phyloP scores from a whole-genome alignment of 2,797 vertebrate species.

The Percopsis omiscomaycus region DNA sequence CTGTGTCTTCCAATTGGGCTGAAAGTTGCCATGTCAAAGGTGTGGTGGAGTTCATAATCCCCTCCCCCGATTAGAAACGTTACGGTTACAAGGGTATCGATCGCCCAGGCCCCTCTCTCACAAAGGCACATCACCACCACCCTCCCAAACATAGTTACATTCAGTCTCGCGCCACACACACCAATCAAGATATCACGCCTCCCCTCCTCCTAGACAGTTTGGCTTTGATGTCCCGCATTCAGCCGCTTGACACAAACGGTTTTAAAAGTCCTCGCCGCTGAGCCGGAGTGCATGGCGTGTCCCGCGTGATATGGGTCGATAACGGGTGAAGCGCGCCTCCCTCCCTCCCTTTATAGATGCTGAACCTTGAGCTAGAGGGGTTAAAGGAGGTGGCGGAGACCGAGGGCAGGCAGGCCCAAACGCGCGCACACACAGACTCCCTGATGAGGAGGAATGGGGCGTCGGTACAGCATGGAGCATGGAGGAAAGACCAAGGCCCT shows the following conservation, averaged over 20 bases:
- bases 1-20: neutral
- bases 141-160: neutral
- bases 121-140: neutral
- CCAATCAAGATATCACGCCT: slow-evolving; percentile 31
- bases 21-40: slow-evolving; percentile 9
- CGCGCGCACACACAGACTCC: slow-evolving; percentile 52
- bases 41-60: slow-evolving; percentile 29
- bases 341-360: slow-evolving; percentile 53
- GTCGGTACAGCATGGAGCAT: slow-evolving; percentile 4
- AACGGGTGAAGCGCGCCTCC: slow-evolving; percentile 48
- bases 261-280: slow-evolving; percentile 57
- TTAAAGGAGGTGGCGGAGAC: slow-evolving; percentile 69
- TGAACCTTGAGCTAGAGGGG: slow-evolving; percentile 73
- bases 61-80: neutral
- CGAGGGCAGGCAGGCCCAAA: slow-evolving; percentile 49
- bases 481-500: slow-evolving; percentile 46
- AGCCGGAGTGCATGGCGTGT: slow-evolving; percentile 49
- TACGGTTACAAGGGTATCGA: neutral
- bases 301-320: slow-evolving; percentile 68
- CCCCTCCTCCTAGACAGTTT: slow-evolving; percentile 29
- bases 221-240: slow-evolving; percentile 58
- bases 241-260: slow-evolving; percentile 51
- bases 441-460: slow-evolving; percentile 51
- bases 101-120: neutral
- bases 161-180: slow-evolving; percentile 6